Percentiles rank a stretch among this genome's conserved stretches.
phyloP scores from a whole-genome alignment of 2,888 invertebrate species.

The Heliconius hortense region DNA sequence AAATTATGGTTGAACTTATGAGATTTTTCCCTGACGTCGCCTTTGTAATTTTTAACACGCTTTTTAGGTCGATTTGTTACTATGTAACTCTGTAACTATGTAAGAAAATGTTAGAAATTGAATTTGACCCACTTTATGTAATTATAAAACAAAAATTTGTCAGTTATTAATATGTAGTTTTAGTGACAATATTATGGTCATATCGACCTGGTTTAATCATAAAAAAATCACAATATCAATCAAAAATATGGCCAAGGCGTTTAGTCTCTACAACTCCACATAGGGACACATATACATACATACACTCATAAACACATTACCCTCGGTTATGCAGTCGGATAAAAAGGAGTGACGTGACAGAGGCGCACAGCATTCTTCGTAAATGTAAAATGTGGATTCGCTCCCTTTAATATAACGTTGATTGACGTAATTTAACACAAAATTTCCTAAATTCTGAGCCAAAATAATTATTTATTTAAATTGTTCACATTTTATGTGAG shows the following conservation, averaged over 20 bases:
- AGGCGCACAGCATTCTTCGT: not conserved
- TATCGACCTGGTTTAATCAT: too few relatives aligned
- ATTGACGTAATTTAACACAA: conserved; percentile 9
- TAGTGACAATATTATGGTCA: too few relatives aligned
- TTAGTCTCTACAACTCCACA: too few relatives aligned
- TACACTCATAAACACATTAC: too few relatives aligned
- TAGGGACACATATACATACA: too few relatives aligned
- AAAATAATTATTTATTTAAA: conserved; percentile 10
- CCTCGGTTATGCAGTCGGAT: too few relatives aligned
- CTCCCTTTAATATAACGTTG: not conserved
- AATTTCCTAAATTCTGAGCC: not conserved
- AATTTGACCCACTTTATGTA: too few relatives aligned
- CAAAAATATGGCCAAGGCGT: too few relatives aligned
- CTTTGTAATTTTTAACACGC: conserved; percentile 1
- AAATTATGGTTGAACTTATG: conserved; percentile 11
- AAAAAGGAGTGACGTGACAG: not conserved
- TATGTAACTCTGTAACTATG: not conserved
- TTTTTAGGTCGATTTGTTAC: not conserved
- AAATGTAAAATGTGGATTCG: not conserved
- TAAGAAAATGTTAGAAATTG: too few relatives aligned
- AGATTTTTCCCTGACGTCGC: not conserved
- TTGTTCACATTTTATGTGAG: conserved; percentile 4
- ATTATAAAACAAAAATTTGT: too few relatives aligned
- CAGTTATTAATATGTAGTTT: too few relatives aligned
- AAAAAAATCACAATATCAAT: too few relatives aligned